These are phyloP conservation scores for Apis mellifera DNA, from an alignment of 1,140 invertebrate genomes.

Conservation along the genomic window Amel_HAv3.1 CM009946.2:6236001-6236500, in stretches of 20 bases:
- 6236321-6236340: background rate
- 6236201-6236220: conserved; percentile 44
- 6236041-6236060: conserved; percentile 36
- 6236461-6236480: too few species aligned
- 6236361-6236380: too few species aligned
- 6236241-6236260: conserved; percentile 14
- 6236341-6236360: too few species aligned
- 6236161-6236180: conserved; percentile 35
- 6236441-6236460: too few species aligned
- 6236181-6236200: conserved; percentile 57
- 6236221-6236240: conserved; percentile 7
- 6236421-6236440: too few species aligned
- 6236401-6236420: too few species aligned
- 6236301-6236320: background rate
- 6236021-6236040: conserved; percentile 75
- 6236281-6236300: background rate
- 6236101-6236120: conserved; percentile 49
- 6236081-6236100: conserved; percentile 55
- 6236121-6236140: conserved; percentile 45
- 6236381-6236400: too few species aligned
- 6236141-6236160: conserved; percentile 27
- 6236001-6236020: conserved; percentile 75
- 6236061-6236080: conserved; percentile 43
- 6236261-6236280: background rate
- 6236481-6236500: too few species aligned